Percentiles rank a stretch among this genome's conserved stretches.
phyloP scores from a whole-genome alignment of 2,797 vertebrate genomes.

The Onychomys leucogaster region DNA sequence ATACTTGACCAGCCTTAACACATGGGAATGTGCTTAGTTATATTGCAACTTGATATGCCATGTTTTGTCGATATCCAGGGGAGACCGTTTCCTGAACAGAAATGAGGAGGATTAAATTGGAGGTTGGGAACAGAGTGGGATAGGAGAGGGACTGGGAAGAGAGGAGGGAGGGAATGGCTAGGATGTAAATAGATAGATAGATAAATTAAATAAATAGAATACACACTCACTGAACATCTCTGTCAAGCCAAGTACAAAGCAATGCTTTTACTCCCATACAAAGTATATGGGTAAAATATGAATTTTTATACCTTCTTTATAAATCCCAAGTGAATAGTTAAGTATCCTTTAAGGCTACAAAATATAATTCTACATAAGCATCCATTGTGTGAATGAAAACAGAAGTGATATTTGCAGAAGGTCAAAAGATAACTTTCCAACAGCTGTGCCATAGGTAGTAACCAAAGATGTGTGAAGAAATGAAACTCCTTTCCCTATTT shows the following conservation, averaged over 20 bases:
- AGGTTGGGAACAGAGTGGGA: fast-evolving
- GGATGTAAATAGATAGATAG: not conserved
- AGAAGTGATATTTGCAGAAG: conserved; percentile 59
- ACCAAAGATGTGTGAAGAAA: conserved; percentile 35
- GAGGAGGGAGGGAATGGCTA: not conserved
- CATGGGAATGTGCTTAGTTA: too few relatives aligned
- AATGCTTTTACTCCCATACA: conserved; percentile 35
- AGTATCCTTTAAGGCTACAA: conserved; percentile 39
- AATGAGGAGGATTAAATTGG: not conserved
- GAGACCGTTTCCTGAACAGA: not conserved
- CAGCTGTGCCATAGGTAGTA: conserved; percentile 1
- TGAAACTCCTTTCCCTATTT: conserved; percentile 36
- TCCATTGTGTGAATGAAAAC: conserved; percentile 41
- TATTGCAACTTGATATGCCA: not conserved
- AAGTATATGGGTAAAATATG: conserved; percentile 45
- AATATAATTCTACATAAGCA: conserved; percentile 57
- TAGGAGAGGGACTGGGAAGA: not conserved
- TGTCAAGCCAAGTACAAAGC: conserved; percentile 14
- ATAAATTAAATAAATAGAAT: not conserved
- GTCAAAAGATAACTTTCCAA: conserved; percentile 62
- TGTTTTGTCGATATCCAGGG: not conserved
- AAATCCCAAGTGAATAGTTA: conserved; percentile 48
- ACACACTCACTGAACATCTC: not conserved
- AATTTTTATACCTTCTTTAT: not conserved
- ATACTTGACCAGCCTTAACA: not conserved